These are phyloP conservation scores for Zaprionus obscuricornis DNA, from an alignment of 2,888 invertebrate species.

Conservation along the genomic window DNA sequence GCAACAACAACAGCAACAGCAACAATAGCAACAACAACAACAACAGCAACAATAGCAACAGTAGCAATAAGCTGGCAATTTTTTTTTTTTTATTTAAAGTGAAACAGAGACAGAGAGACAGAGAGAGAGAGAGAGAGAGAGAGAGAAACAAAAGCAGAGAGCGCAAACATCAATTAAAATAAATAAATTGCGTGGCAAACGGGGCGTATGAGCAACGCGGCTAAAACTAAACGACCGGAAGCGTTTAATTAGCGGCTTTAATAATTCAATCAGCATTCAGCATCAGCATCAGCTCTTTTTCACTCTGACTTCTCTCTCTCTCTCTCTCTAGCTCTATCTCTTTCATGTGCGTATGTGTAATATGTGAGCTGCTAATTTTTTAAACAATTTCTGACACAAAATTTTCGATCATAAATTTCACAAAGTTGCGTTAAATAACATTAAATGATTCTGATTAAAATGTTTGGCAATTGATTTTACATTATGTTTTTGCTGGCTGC, in stretches of 20 bases:
- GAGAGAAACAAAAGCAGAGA: constrained; percentile 4
- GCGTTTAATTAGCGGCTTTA: constrained; percentile 75
- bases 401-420: constrained; percentile 42
- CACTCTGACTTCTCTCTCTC: constrained; percentile 20
- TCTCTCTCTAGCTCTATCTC: neutral
- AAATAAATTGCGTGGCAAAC: constrained; percentile 73
- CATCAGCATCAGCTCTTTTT: neutral
- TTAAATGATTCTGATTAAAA: constrained; percentile 47
- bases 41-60: constrained; percentile 44
- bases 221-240: constrained; percentile 73
- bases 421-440: constrained; percentile 57
- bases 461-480: constrained; percentile 40
- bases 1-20: constrained; percentile 46
- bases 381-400: constrained; percentile 28
- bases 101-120: neutral
- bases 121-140: neutral
- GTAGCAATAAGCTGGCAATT: constrained; percentile 39
- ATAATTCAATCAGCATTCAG: constrained; percentile 69
- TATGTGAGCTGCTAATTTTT: constrained; percentile 39
- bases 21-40: constrained; percentile 47
- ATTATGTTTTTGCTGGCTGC: constrained; percentile 34
- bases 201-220: constrained; percentile 60
- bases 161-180: constrained; percentile 67
- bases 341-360: constrained; percentile 15
- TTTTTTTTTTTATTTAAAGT: constrained; percentile 21